phyloP scores from a whole-genome alignment of 2,113 vertebrate genomes.

The Cricetomys ansorgei region DNA sequence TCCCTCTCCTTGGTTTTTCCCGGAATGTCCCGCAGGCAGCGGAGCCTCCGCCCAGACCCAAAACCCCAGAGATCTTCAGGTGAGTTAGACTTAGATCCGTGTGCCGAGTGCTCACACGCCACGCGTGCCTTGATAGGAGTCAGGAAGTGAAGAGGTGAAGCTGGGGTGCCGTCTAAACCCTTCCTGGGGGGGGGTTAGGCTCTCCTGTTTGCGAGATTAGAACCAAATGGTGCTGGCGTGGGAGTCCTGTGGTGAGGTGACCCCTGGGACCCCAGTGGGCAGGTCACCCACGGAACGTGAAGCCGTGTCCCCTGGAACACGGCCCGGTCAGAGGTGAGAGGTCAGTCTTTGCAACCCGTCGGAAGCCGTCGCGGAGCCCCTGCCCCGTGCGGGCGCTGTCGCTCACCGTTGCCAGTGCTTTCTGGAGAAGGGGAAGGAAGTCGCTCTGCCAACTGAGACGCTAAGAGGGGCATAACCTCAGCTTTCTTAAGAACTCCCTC shows the following conservation, averaged over 20 bases:
- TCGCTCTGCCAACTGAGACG: background rate
- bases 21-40: conserved; percentile 66
- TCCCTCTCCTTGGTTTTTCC: background rate
- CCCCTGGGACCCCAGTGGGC: rapidly evolving
- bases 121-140: background rate
- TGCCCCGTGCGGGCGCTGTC: background rate
- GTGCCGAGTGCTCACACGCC: background rate
- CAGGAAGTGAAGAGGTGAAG: background rate
- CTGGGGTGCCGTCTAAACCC: background rate
- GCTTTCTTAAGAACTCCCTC: background rate
- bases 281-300: rapidly evolving
- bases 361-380: background rate
- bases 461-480: background rate
- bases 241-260: background rate
- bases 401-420: background rate
- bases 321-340: background rate
- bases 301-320: rapidly evolving
- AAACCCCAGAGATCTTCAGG: conserved; percentile 94
- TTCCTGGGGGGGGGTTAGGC: no score
- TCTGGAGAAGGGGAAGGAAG: conserved; percentile 63
- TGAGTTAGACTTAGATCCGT: conserved; percentile 76
- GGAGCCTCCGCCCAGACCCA: conserved; percentile 88
- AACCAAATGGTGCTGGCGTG: background rate
- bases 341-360: rapidly evolving
- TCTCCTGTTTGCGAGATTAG: background rate